Conservation (phyloP, 1,140 invertebrate genomes). For the Hestina assimilis region DNA sequence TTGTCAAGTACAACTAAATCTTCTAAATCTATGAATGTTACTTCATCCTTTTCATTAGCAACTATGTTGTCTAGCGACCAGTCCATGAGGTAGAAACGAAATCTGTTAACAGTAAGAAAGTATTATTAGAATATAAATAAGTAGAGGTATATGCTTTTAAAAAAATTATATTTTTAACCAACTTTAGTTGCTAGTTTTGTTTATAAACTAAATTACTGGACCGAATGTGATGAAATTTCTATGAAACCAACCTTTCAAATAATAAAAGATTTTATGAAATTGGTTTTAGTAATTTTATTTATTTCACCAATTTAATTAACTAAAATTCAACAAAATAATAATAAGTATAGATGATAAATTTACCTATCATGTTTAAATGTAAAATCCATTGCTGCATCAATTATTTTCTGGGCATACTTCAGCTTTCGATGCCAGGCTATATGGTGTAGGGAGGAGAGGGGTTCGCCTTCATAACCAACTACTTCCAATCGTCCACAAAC, state of each 20-base stretch:
- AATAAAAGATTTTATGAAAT: too few relatives aligned
- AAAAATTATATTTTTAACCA: too few relatives aligned
- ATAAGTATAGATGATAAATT: slow-evolving; percentile 1
- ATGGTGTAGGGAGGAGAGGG: slow-evolving; percentile 46
- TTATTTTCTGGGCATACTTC: slow-evolving; percentile 56
- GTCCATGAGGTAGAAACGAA: slow-evolving; percentile 71
- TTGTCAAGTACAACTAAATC: slow-evolving; percentile 66
- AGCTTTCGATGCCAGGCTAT: slow-evolving; percentile 54
- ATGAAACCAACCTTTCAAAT: too few relatives aligned
- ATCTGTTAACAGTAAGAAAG: slow-evolving; percentile 51
- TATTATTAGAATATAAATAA: not conserved
- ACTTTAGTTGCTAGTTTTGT: too few relatives aligned
- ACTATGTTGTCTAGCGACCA: slow-evolving; percentile 73
- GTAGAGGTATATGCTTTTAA: too few relatives aligned
- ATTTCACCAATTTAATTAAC: too few relatives aligned
- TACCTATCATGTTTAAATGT: slow-evolving; percentile 72
- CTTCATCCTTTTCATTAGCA: slow-evolving; percentile 61
- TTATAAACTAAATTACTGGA: too few relatives aligned
- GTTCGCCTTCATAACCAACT: slow-evolving; percentile 58
- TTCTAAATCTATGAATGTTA: slow-evolving; percentile 68
- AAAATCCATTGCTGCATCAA: slow-evolving; percentile 67
- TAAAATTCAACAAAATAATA: too few relatives aligned
- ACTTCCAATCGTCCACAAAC: slow-evolving; percentile 67
- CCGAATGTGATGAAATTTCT: too few relatives aligned
- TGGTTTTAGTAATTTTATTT: too few relatives aligned